Evolutionary conservation across 1,140 invertebrate species (phyloP), one percentile per base, ranked within the genome.

Genomic region (Conus ventricosus): DNA sequence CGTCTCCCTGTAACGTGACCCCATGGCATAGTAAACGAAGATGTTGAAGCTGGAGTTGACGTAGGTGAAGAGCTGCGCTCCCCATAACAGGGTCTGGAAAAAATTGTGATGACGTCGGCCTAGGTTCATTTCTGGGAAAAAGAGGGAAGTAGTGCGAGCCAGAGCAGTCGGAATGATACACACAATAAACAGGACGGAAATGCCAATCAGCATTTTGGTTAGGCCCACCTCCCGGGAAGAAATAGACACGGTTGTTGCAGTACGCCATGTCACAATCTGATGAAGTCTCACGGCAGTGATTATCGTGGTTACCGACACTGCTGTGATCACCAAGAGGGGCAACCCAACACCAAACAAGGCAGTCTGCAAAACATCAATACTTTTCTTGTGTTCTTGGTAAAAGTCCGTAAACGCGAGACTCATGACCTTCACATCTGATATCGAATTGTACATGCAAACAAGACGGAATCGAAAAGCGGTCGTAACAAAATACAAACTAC

Each of bases 131-230:
- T 85, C 84, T 75, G 84, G 71, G 13, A 76, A 7, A 0, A 85
- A 2, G 20, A 71, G 23, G 0, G 60, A 85, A 0, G 6, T 0
- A 39, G 5, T 60, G 15, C 55, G 25, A 13, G n/a, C 13, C 7
- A 76, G 13, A 11, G 63, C 57, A 11, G 15, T 75, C 0, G 84
- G 84, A 3, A 75, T 4, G 51, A 85, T n/a, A 23, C 84, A 85
- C 5, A 53, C 39, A 54, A 85, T 85, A 67, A 85, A 85, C 5
- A 85, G 39, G 6, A 85, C 23, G 4, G 84, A 85, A n/a, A 11
- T 85, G 17, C 63, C 67, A 6, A 85, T 85, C 63, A 85, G 67
- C 84, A 85, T 85, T 75, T 85, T 85, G 39, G 84, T 85, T 8
- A 85, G 53, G 6, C 27, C 39, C 63, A 71, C 39, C n/a, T 85